Evolutionary conservation across 2,888 invertebrate genomes (phyloP).

Genomic region (Thumatha senex): DNA sequence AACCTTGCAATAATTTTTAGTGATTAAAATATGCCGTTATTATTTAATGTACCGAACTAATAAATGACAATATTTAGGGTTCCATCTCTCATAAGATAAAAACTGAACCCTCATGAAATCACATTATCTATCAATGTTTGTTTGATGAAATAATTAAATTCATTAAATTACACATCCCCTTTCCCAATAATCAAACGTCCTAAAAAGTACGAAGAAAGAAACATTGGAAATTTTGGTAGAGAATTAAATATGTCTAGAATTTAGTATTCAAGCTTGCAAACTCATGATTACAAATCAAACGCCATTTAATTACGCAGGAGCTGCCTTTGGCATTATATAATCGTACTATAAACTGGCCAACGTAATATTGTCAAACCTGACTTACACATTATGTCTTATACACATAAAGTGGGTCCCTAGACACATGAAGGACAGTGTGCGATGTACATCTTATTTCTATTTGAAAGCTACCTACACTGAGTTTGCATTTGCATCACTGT

Average conservation of each 20-base stretch:
- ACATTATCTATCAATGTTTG: too few species aligned
- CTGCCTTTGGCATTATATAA: conserved; percentile 1
- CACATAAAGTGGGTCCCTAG: conserved; percentile 24
- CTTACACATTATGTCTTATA: conserved; percentile 30
- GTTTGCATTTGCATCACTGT: too few species aligned
- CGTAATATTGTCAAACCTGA: background rate
- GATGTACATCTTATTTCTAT: conserved; percentile 11
- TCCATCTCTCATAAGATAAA: too few species aligned
- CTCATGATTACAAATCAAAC: background rate
- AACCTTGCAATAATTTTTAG: background rate
- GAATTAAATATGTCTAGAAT: too few species aligned
- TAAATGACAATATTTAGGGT: too few species aligned
- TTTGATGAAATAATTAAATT: too few species aligned
- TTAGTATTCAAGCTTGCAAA: background rate
- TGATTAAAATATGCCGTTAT: background rate
- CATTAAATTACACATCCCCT: too few species aligned
- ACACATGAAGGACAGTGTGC: conserved; percentile 20
- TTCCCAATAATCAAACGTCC: too few species aligned
- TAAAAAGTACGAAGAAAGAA: too few species aligned
- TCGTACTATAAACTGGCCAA: background rate
- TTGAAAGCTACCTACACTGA: conserved; percentile 2
- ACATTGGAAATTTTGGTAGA: too few species aligned
- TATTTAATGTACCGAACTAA: too few species aligned
- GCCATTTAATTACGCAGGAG: background rate
- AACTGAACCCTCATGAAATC: too few species aligned